A percentile compares a stretch with the other conserved stretches of the same genome.
These are phyloP conservation scores for Euschistus heros DNA, from an alignment of 1,140 invertebrate species.

Conservation along the genomic window DNA sequence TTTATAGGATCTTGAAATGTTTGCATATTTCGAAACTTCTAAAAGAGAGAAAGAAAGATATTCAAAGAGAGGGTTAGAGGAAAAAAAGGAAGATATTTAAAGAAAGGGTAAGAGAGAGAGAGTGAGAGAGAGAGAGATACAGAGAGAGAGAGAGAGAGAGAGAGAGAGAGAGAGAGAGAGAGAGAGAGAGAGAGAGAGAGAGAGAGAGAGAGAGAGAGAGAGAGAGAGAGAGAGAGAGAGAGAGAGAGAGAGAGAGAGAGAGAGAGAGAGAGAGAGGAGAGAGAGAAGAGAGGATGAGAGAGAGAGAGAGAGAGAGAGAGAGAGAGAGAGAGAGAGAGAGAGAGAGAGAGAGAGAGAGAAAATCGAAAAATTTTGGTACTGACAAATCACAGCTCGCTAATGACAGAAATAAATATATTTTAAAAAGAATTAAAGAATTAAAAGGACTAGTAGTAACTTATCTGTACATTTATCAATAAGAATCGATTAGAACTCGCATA, in stretches of 20 bases:
- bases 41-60: neutral
- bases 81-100: neutral
- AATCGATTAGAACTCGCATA: no score
- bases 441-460: no score
- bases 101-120: conserved; percentile 14
- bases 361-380: no score
- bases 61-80: conserved; percentile 9
- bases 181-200: neutral
- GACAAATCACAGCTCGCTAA: no score
- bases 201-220: conserved; percentile 14
- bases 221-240: conserved; percentile 14
- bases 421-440: no score
- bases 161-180: conserved; percentile 8
- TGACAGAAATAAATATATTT: no score
- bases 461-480: no score
- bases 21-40: no score
- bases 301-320: neutral
- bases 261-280: conserved; percentile 6
- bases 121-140: conserved; percentile 16
- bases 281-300: no score
- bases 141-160: conserved; percentile 17
- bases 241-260: conserved; percentile 13
- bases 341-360: conserved; percentile 18
- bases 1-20: no score
- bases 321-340: conserved; percentile 16